Base-by-base conservation (phyloP, 2,113 vertebrate genomes). In the Nicator chloris region DNA sequence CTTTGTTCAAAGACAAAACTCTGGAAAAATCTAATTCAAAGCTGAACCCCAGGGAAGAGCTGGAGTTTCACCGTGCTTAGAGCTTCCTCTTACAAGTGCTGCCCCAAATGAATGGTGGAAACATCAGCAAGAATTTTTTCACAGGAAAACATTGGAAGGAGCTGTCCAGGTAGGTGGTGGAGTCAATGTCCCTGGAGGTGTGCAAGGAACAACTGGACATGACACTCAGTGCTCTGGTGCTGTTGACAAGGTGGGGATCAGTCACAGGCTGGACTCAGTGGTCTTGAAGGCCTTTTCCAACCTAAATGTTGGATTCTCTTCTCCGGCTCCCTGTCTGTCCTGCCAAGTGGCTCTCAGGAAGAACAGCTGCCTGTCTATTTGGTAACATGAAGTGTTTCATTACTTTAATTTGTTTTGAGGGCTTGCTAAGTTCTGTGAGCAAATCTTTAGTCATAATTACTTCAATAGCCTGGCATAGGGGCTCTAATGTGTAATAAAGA, bases 361-460 rank as follows among this genome's bases (percentile, higher is more conserved):
- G 72, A 86, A 88, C 84, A 93, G 84, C 79, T 91, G 78, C 37
- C 81, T 73, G 88, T 75, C 95, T 95, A 31, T 85, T 92, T 82
- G 88, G 70, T 70, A 95, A 88, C 49, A 49, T 0, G 0, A 82
- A 90, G 59, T 60, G 64, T 65, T 94, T 94, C 79, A 86, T 94
- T 90, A 91, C 66, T 94, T 95, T 95, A 75, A 95, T 95, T 95
- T 95, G 88, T 95, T 97, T 93, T 85, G 79, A 95, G 85, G 90
- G 82, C 92, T 97, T 6, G 5, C 91, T 96, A 88, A 86, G 59
- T 83, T 86, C 84, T 80, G 5, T 92, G 93, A 96, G 86, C 90
- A 95, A 95, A 81, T 80, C 75, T 93, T 95, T 93, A 96, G 90
- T 95, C 90, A 95, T 93, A 95, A 95, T 95, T 95, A 82, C 93